Base-by-base conservation (phyloP, 2,888 invertebrate species). In the Proisotoma minuta region DNA sequence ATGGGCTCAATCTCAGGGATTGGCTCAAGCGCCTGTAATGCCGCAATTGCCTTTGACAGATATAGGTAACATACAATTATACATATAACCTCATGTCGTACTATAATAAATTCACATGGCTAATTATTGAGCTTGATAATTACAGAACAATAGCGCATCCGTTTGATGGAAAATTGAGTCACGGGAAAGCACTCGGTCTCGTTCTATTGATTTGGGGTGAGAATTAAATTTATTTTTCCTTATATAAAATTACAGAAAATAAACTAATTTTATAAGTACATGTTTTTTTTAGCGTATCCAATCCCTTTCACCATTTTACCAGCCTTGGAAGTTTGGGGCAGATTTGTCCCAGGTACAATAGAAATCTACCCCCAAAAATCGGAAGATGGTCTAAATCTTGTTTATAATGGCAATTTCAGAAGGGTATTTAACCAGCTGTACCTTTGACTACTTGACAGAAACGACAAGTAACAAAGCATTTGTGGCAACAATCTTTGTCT, bases 361-460 rank as follows among this genome's bases (percentile, higher is more conserved):
- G 34, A 4, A 20, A 59, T 18, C 18, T 10, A 47, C 18, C 47
- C 5, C 10, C 34, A 34, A 34, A 34, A 26, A 51, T 27, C 34
- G 43, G 20, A 26, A n/a, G 43, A 49, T 48, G n/a, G n/a, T n/a
- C n/a, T n/a, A n/a, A n/a, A n/a, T n/a, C n/a, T n/a, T n/a, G n/a
- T n/a, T n/a, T n/a, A n/a, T n/a, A n/a, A n/a, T n/a, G n/a, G n/a
- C n/a, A n/a, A n/a, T 82, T 78, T 71, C 84, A 86, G 93, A 93
- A 84, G 93, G 93, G n/a, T 92, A 87, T 76, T 80, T 93, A 70
- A 93, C 92, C 8, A 87, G 89, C 1, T 91, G 91, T 77, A 80
- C 85, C 1, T 90, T 91, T 73, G 91, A 91, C 77, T 92, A 89
- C 75, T 79, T 92, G 63, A 87, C 86, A 12, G 85, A 88, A 65